phyloP scores from a whole-genome alignment of 2,888 invertebrate species.

The Drosophila birchii region DNA sequence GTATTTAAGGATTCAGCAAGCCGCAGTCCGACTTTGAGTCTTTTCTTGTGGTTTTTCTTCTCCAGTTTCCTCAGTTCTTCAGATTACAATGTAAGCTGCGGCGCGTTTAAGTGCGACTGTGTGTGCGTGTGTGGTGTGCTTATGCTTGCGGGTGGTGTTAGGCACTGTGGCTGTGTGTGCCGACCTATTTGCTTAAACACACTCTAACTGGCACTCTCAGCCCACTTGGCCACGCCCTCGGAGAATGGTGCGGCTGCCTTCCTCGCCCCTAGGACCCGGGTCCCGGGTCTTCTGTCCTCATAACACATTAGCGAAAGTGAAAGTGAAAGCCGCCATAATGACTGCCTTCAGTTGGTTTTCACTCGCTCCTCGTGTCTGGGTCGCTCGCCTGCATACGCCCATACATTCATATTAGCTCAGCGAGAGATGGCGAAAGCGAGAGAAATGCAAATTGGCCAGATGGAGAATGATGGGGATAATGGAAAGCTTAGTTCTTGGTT shows the following conservation, averaged over 20 bases:
- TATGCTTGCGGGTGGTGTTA: constrained; percentile 12
- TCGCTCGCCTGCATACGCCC: constrained; percentile 63
- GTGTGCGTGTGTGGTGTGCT: constrained; percentile 24
- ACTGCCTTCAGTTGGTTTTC: constrained; percentile 81
- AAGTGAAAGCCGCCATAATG: constrained; percentile 80
- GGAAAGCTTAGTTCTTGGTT: background rate
- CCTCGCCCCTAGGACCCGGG: background rate
- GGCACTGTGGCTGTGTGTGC: constrained; percentile 38
- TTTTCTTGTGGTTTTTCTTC: constrained; percentile 43
- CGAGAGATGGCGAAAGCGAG: constrained; percentile 21
- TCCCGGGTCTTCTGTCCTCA: constrained; percentile 45
- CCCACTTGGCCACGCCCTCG: constrained; percentile 44
- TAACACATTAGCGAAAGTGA: constrained; percentile 80
- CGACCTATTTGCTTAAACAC: constrained; percentile 77
- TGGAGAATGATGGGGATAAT: constrained; percentile 20
- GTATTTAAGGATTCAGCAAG: constrained; percentile 5
- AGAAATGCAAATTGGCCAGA: constrained; percentile 23
- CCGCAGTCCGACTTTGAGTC: background rate
- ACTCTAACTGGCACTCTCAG: constrained; percentile 51
- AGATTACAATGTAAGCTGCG: constrained; percentile 71
- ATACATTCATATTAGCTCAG: constrained; percentile 74
- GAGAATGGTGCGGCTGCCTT: constrained; percentile 17
- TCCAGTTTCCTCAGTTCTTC: constrained; percentile 43
- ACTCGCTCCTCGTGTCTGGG: constrained; percentile 76
- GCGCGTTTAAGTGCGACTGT: constrained; percentile 66